Evolutionary conservation across 2,888 invertebrate genomes (phyloP).

Genomic region (Polylopha cassiicola): DNA sequence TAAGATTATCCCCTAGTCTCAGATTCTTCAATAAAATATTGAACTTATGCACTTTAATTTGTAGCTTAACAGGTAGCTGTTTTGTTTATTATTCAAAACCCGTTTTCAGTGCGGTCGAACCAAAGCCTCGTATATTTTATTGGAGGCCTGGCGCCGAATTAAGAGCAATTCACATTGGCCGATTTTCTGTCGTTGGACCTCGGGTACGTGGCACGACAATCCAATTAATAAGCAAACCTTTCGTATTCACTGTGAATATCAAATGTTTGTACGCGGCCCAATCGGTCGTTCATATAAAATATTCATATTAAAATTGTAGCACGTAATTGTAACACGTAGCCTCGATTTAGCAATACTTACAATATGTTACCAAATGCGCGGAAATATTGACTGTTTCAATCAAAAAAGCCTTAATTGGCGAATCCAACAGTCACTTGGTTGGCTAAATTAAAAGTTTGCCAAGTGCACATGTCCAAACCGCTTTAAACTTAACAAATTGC

Average conservation of each 20-base stretch:
- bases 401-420: too few species aligned
- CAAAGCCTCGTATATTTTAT: conserved; percentile 50
- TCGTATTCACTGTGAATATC: conserved; percentile 66
- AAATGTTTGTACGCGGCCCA: conserved; percentile 59
- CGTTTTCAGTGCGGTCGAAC: conserved; percentile 42
- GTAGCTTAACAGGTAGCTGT: conserved; percentile 34
- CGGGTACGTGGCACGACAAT: conserved; percentile 55
- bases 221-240: conserved; percentile 72
- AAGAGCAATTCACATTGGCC: conserved; percentile 62
- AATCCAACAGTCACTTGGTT: too few species aligned
- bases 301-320: conserved; percentile 61
- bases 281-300: conserved; percentile 62
- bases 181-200: conserved; percentile 49
- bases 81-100: conserved; percentile 50
- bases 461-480: too few species aligned
- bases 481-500: too few species aligned
- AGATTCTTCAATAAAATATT: conserved; percentile 10
- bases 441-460: too few species aligned
- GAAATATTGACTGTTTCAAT: conserved; percentile 2
- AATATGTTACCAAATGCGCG: conserved; percentile 9
- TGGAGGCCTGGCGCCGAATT: conserved; percentile 49
- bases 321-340: conserved; percentile 42
- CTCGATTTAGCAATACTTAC: conserved; percentile 14
- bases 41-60: conserved; percentile 21
- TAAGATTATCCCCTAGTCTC: too few species aligned